These are phyloP conservation scores for Pararge aegeria DNA, from an alignment of 1,140 invertebrate species.

Conservation along the genomic window DNA sequence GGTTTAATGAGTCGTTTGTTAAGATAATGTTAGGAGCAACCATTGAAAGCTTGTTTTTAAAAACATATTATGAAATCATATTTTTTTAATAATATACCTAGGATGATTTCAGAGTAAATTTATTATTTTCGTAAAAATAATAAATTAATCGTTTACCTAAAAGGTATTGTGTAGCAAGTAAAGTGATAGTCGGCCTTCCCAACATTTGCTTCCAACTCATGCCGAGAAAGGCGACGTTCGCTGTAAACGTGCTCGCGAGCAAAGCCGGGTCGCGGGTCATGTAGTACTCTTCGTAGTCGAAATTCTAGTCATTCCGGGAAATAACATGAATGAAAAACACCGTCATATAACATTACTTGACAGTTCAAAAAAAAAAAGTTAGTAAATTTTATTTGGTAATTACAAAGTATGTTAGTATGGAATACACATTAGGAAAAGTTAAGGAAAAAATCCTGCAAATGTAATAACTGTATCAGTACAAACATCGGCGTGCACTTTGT, in stretches of 20 bases:
- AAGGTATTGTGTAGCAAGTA: conserved; percentile 89
- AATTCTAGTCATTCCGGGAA: conserved; percentile 84
- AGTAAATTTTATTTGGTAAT: not conserved
- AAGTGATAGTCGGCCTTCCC: conserved; percentile 92
- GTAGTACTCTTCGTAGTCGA: conserved; percentile 96
- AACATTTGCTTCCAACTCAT: conserved; percentile 96
- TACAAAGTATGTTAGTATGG: not conserved
- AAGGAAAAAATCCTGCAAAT: too few relatives aligned
- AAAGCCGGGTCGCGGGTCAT: conserved; percentile 94
- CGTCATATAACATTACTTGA: not conserved
- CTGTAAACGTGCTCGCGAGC: conserved; percentile 92
- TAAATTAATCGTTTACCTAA: too few relatives aligned
- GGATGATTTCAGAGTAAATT: too few relatives aligned
- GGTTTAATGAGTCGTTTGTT: too few relatives aligned
- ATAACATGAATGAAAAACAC: conserved; percentile 1
- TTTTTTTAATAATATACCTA: too few relatives aligned
- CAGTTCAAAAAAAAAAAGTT: not conserved
- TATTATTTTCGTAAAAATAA: too few relatives aligned
- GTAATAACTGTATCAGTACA: not conserved
- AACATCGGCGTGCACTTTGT: too few relatives aligned
- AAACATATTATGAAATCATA: too few relatives aligned
- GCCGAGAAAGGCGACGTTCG: conserved; percentile 94
- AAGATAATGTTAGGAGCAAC: too few relatives aligned
- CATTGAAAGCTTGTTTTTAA: too few relatives aligned
- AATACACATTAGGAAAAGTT: not conserved